Evolutionary conservation across 2,888 invertebrate genomes (phyloP), one percentile per base, ranked within the genome.

Genomic region (Drosophila maculinotata): DNA sequence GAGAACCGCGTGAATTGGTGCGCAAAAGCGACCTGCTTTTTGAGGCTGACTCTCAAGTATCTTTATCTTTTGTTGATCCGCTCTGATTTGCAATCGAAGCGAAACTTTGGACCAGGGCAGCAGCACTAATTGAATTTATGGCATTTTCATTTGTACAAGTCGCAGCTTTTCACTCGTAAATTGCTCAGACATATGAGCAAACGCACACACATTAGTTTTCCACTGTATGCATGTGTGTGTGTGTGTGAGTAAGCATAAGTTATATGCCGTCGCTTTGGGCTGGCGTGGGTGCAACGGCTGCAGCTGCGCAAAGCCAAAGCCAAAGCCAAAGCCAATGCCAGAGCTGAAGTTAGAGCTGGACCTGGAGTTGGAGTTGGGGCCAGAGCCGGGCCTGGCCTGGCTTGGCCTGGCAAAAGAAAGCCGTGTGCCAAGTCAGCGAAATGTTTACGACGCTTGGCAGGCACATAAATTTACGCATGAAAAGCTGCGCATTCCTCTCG

Each of bases 381-480:
- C 15, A 8, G 25, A 23, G 60, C 42, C 60, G 51, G 39, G 44
- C 20, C 52, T 58, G 52, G 62, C 49, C 53, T n/a, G n/a, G 60
- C 42, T 49, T 42, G 39, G 44, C 20, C 52, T 58, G 52, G 62
- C 49, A 60, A 75, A 75, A 73, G 73, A 73, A 20, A 20, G 73
- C 73, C 75, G 63, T 62, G 44, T 75, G 76, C 70, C 71, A 70
- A 66, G 48, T 56, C 64, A 64, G 60, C 84, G 80, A 85, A 82
- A 85, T 85, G 89, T 87, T 87, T 88, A 88, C 85, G 86, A 85
- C 65, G 72, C 69, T 71, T 68, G 75, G 69, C 82, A 85, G 76
- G 77, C 79, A 81, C 83, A 87, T 87, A 88, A 88, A 87, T 87
- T 87, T 87, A 77, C 87, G 86, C 86, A 87, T 81, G 87, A 86